Evolutionary conservation across 1,140 invertebrate genomes (phyloP).

Genomic region (Antheraea pernyi): DNA sequence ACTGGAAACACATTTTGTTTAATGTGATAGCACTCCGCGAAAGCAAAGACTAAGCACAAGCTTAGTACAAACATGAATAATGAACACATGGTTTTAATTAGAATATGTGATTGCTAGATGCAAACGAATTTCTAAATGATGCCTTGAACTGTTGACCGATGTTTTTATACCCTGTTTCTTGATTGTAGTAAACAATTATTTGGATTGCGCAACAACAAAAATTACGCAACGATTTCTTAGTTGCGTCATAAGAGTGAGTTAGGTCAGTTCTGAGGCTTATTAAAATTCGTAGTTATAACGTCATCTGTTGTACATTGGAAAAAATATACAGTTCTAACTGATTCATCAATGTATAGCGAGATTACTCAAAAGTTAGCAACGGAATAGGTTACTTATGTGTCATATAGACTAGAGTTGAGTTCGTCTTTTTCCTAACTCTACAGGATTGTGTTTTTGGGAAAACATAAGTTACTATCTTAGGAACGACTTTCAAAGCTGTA

Average conservation of each 20-base stretch:
- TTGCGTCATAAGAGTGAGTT: background rate
- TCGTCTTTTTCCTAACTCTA: too few species aligned
- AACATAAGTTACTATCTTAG: too few species aligned
- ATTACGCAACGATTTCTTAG: background rate
- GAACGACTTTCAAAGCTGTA: too few species aligned
- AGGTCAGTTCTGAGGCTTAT: too few species aligned
- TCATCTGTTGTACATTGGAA: too few species aligned
- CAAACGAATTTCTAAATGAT: background rate
- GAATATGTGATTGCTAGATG: background rate
- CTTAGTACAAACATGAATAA: background rate
- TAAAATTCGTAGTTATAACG: too few species aligned
- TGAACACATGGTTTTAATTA: background rate
- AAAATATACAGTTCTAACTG: too few species aligned
- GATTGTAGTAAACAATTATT: background rate
- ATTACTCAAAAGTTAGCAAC: too few species aligned
- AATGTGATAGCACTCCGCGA: background rate
- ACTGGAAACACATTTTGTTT: background rate
- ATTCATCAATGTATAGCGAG: too few species aligned
- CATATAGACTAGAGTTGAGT: too few species aligned
- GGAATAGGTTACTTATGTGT: too few species aligned
- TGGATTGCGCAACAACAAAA: background rate
- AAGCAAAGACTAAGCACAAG: background rate
- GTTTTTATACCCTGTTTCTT: background rate
- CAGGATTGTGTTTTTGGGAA: too few species aligned
- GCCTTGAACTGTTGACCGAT: background rate